These are phyloP conservation scores for Chlorops oryzae DNA, from an alignment of 1,140 invertebrate genomes.

Conservation along the genomic window DNA sequence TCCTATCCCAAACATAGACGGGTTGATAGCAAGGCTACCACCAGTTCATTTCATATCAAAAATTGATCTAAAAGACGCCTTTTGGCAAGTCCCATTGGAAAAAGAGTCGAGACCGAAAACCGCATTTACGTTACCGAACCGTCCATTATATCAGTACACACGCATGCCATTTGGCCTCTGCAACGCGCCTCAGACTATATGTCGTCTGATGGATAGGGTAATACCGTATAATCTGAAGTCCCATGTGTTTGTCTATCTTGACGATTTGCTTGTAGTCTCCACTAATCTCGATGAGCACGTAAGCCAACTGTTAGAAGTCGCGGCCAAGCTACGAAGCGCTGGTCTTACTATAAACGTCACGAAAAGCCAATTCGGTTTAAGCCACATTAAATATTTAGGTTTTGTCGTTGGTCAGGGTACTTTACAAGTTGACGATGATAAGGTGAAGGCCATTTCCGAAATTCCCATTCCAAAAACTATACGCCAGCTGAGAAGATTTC, in stretches of 20 bases:
- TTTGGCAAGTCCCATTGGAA: conserved; percentile 36
- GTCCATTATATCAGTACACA: not conserved
- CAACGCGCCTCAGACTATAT: conserved; percentile 7
- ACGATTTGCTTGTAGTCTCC: conserved; percentile 11
- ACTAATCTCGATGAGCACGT: no score
- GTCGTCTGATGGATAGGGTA: conserved; percentile 6
- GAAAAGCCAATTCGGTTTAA: no score
- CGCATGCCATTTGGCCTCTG: conserved; percentile 2
- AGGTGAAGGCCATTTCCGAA: no score
- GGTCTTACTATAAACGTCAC: no score
- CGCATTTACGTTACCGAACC: conserved; percentile 33
- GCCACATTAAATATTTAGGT: no score
- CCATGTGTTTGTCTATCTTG: conserved; percentile 9
- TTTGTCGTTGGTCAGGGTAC: no score
- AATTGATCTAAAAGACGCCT: conserved; percentile 21
- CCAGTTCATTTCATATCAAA: conserved; percentile 17
- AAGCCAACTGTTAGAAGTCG: no score
- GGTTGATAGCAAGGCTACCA: conserved; percentile 12
- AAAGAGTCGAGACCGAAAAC: conserved; percentile 38
- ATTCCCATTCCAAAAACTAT: no score
- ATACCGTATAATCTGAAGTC: conserved; percentile 3
- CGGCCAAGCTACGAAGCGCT: no score
- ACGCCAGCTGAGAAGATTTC: no score
- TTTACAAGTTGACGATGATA: no score
- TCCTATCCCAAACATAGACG: conserved; percentile 22